Conservation (phyloP, 35 echinoderm and acorn worm species). For the Acanthaster planci region DNA sequence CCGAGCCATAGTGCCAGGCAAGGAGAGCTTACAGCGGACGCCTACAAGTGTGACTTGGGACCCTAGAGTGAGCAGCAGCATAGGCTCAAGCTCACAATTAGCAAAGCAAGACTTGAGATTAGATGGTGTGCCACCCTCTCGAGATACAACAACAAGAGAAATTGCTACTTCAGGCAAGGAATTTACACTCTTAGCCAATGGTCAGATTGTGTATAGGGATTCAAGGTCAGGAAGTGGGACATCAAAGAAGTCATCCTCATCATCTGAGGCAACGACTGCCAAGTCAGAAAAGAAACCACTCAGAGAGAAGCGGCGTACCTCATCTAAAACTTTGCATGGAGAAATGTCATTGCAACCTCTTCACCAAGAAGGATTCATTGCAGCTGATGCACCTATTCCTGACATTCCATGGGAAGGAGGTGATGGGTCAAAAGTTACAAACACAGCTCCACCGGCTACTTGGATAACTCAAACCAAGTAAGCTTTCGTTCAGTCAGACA, state of each 20-base stretch:
- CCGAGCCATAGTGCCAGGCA: neutral
- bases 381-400: neutral
- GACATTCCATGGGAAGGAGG: conserved; percentile 8
- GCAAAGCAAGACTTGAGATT: neutral
- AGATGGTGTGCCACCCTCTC: neutral
- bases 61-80: neutral
- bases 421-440: conserved; percentile 3
- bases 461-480: conserved; percentile 38
- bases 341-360: neutral
- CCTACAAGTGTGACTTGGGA: neutral
- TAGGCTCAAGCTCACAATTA: neutral
- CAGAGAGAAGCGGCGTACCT: neutral
- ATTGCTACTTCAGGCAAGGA: conserved; percentile 4
- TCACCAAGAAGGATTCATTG: neutral
- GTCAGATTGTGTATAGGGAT: conserved; percentile 6
- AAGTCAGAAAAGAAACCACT: neutral
- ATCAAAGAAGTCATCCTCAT: neutral
- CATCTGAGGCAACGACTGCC: neutral
- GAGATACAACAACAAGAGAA: neutral
- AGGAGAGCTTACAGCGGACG: neutral
- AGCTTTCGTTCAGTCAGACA: neutral
- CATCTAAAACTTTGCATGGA: neutral
- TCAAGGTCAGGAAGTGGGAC: neutral
- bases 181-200: conserved; percentile 19
- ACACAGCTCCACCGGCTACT: conserved; percentile 14